Percentiles rank a stretch among this genome's conserved stretches.
Conservation (phyloP, 2,113 vertebrate genomes). For the Xenus cinereus region DNA sequence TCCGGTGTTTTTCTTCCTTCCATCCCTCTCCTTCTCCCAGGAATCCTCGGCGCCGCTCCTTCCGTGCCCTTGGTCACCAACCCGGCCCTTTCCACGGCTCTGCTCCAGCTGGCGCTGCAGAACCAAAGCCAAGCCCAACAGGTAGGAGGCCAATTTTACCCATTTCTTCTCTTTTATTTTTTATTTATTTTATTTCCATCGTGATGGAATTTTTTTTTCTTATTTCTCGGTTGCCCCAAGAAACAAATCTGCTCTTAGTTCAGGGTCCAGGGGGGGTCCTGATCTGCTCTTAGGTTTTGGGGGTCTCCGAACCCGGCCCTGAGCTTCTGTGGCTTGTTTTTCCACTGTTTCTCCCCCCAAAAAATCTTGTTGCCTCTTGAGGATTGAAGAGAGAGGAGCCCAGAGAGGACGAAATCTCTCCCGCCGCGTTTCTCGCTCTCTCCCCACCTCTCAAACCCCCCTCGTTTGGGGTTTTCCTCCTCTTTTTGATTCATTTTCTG, state of each 20-base stretch:
- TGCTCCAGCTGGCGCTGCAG: constrained; percentile 89
- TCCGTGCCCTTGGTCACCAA: constrained; percentile 80
- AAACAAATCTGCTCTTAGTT: background rate
- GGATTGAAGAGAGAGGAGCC: background rate
- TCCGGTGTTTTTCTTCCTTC: background rate
- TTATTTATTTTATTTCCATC: too few relatives aligned
- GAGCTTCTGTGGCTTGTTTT: too few relatives aligned
- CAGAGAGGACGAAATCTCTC: background rate
- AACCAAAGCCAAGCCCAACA: constrained; percentile 84
- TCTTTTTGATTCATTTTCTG: background rate
- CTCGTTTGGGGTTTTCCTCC: background rate
- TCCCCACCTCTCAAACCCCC: background rate
- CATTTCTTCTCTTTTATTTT: too few relatives aligned
- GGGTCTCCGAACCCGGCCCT: background rate
- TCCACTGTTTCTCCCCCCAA: too few relatives aligned
- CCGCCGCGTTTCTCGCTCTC: background rate
- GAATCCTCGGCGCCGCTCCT: constrained; percentile 85
- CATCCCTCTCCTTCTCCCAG: constrained; percentile 51
- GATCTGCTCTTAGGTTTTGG: too few relatives aligned
- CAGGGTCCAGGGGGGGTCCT: too few relatives aligned
- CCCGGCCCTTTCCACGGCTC: constrained; percentile 82
- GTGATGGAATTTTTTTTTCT: too few relatives aligned
- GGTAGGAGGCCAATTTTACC: constrained; percentile 56
- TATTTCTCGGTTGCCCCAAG: too few relatives aligned
- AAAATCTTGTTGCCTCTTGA: background rate